A percentile compares a stretch with the other conserved stretches of the same genome.
phyloP scores from a whole-genome alignment of 2,797 vertebrate species.

The Gambusia yucatana region DNA sequence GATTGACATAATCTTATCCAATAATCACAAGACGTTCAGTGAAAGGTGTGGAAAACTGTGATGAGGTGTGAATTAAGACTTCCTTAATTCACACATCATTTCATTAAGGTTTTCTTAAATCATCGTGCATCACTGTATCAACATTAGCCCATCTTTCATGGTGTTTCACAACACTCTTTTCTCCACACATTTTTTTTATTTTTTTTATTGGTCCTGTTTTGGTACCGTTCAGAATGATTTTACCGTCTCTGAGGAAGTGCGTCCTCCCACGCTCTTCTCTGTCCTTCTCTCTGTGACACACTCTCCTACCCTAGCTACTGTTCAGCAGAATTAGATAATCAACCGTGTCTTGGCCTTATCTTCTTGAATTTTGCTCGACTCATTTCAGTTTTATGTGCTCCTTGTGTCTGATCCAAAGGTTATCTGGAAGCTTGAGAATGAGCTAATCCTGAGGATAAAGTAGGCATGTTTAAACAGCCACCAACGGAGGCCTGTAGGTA shows the following conservation, averaged over 20 bases:
- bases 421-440: slow-evolving; percentile 30
- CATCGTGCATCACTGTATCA: slow-evolving; percentile 57
- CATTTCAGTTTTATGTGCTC: slow-evolving; percentile 15
- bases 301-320: slow-evolving; percentile 52
- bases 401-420: slow-evolving; percentile 31
- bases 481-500: slow-evolving; percentile 41
- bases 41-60: slow-evolving; percentile 43
- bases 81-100: no score
- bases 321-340: slow-evolving; percentile 53
- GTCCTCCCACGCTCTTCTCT: slow-evolving; percentile 75
- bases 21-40: slow-evolving; percentile 17
- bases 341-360: slow-evolving; percentile 27
- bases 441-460: slow-evolving; percentile 38
- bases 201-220: slow-evolving; percentile 45
- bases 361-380: slow-evolving; percentile 28
- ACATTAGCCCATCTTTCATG: slow-evolving; percentile 59
- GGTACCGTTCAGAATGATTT: slow-evolving; percentile 73
- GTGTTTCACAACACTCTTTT: slow-evolving; percentile 76
- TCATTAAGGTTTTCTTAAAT: slow-evolving; percentile 39
- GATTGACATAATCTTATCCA: slow-evolving; percentile 21
- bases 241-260: slow-evolving; percentile 80
- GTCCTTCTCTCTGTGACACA: slow-evolving; percentile 63
- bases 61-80: slow-evolving; percentile 3
- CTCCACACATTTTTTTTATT: slow-evolving; percentile 31
- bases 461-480: slow-evolving; percentile 40